phyloP scores from a whole-genome alignment of 2,888 invertebrate species.

The Strigamia maritima region DNA sequence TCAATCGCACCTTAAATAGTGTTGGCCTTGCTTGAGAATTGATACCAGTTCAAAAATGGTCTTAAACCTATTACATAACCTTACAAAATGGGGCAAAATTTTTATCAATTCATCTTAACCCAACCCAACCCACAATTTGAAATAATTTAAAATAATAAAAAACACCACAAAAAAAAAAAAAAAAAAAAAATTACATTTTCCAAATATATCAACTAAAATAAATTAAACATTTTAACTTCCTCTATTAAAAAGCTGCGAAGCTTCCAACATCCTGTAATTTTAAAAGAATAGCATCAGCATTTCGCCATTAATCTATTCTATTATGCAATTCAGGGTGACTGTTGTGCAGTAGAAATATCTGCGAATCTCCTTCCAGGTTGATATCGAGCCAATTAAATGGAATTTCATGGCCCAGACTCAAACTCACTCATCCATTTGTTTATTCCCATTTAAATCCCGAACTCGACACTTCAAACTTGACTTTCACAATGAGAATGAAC shows the following conservation, averaged over 20 bases:
- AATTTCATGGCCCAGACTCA: not conserved
- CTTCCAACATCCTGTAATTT: constrained; percentile 3
- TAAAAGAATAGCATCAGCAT: not conserved
- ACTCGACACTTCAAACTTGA: no score
- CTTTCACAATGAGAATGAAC: no score
- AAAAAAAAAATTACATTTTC: not conserved
- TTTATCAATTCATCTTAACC: no score
- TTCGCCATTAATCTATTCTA: not conserved
- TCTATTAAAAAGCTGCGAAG: not conserved
- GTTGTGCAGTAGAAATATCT: not conserved
- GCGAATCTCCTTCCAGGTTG: not conserved
- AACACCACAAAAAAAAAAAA: not conserved
- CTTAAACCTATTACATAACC: not conserved
- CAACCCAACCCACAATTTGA: no score
- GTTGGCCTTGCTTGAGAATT: constrained; percentile 3
- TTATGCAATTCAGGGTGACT: not conserved
- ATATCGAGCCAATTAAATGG: not conserved
- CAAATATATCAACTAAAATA: not conserved
- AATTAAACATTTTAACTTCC: not conserved
- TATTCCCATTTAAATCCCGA: not conserved
- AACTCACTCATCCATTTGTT: constrained; percentile 14
- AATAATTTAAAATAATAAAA: no score
- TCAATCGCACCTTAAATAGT: not conserved
- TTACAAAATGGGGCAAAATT: not conserved
- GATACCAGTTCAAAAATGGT: constrained; percentile 2